phyloP scores from a whole-genome alignment of 2,888 invertebrate species.

The Harpalus rubripes region DNA sequence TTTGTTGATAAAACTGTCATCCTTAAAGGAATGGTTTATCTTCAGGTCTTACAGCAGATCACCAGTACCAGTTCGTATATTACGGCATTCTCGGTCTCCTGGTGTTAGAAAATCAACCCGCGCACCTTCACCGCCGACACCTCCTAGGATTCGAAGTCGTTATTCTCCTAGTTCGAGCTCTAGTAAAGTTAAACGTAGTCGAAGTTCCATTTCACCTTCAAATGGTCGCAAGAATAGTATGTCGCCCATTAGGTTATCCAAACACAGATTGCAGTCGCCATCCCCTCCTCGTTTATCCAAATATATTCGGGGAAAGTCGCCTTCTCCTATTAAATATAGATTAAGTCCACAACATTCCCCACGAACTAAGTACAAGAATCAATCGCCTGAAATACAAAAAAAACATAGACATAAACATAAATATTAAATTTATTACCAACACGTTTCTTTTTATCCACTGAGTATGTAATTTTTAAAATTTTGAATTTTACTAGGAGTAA shows the following conservation, averaged over 20 bases:
- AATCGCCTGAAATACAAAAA: slow-evolving; percentile 75
- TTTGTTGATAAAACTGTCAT: not conserved
- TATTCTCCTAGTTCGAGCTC: slow-evolving; percentile 75
- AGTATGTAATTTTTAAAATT: too few relatives aligned
- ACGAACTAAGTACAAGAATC: slow-evolving; percentile 73
- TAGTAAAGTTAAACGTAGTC: slow-evolving; percentile 68
- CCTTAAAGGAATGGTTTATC: not conserved
- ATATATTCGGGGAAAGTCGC: slow-evolving; percentile 73
- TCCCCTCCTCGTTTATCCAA: slow-evolving; percentile 73
- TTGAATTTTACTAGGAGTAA: too few relatives aligned
- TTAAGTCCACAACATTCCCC: slow-evolving; percentile 70
- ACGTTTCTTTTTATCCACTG: too few relatives aligned
- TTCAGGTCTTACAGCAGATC: slow-evolving; percentile 74
- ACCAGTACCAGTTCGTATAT: slow-evolving; percentile 69
- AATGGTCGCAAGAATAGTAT: slow-evolving; percentile 72
- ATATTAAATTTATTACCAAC: slow-evolving; percentile 74
- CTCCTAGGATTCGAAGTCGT: slow-evolving; percentile 75
- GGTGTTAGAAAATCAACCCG: slow-evolving; percentile 74
- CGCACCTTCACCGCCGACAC: slow-evolving; percentile 75
- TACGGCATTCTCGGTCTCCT: slow-evolving; percentile 69
- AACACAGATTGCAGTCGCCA: slow-evolving; percentile 74
- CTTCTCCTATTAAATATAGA: slow-evolving; percentile 73
- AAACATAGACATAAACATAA: slow-evolving; percentile 80
- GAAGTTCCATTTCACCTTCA: too few relatives aligned
- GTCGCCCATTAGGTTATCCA: slow-evolving; percentile 72